Conservation (phyloP, 2,113 vertebrate species). For the Zosterops hypoxanthus region DNA sequence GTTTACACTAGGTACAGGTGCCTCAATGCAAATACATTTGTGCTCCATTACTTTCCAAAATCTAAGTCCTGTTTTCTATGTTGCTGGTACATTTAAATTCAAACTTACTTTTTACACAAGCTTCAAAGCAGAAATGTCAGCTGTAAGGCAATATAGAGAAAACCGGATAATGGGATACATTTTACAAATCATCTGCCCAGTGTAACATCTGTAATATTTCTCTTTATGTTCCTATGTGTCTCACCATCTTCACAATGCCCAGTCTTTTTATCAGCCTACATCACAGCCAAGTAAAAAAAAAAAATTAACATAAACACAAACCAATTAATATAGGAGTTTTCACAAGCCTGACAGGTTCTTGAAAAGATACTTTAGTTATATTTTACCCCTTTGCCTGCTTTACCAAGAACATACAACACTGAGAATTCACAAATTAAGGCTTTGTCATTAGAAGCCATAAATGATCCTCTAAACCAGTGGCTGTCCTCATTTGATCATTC, state of each 20-base stretch:
- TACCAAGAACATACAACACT: background rate
- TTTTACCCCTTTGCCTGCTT: background rate
- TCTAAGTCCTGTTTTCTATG: background rate
- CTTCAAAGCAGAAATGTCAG: conserved; percentile 38
- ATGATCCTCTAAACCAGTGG: background rate
- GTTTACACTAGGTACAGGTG: background rate
- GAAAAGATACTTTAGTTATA: conserved; percentile 37
- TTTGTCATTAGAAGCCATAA: conserved; percentile 2
- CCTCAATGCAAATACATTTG: background rate
- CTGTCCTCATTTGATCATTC: background rate
- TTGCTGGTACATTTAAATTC: background rate
- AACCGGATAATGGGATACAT: background rate
- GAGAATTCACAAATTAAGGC: background rate
- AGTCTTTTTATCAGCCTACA: conserved; percentile 19
- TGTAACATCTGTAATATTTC: conserved; percentile 30
- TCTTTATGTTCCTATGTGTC: background rate
- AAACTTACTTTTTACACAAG: background rate
- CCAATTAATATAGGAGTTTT: conserved; percentile 16
- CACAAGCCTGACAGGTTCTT: conserved; percentile 26
- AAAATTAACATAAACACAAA: conserved; percentile 1
- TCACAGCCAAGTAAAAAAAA: background rate
- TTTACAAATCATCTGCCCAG: background rate
- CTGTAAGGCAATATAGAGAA: background rate
- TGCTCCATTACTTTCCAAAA: background rate
- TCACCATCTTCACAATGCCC: conserved; percentile 10